Evolutionary conservation across 2,113 vertebrate genomes (phyloP).

Genomic region (Embiotoca jacksoni): DNA sequence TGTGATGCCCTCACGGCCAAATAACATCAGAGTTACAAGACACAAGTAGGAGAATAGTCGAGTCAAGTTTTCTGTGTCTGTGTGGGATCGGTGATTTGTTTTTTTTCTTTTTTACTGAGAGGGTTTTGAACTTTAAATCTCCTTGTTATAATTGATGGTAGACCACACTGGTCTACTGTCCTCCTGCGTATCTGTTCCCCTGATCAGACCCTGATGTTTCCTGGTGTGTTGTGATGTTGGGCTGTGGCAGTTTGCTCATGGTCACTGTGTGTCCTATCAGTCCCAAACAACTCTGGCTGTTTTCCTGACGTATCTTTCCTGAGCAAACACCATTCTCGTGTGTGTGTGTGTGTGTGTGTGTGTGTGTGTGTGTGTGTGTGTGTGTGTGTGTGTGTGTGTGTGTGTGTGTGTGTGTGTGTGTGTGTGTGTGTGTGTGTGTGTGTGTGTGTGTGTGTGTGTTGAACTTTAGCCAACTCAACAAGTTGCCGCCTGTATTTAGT

Average conservation of each 20-base stretch:
- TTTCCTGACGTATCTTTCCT: neutral
- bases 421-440: too few relatives aligned
- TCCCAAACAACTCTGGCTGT: neutral
- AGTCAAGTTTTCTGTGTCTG: neutral
- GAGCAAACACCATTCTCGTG: neutral
- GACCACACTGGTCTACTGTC: neutral
- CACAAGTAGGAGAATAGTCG: constrained; percentile 18
- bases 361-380: too few relatives aligned
- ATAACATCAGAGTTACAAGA: constrained; percentile 33
- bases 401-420: too few relatives aligned
- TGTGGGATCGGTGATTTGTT: neutral
- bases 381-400: too few relatives aligned
- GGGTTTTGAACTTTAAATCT: constrained; percentile 4
- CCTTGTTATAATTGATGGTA: neutral
- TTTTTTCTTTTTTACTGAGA: neutral
- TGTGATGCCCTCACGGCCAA: neutral
- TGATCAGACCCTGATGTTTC: neutral
- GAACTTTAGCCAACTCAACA: neutral
- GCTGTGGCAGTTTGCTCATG: constrained; percentile 18
- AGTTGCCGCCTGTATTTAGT: neutral
- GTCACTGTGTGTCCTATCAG: neutral
- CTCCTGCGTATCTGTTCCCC: neutral
- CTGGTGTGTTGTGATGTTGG: constrained; percentile 16
- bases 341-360: too few relatives aligned
- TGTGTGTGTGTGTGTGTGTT: too few relatives aligned